Percentiles rank a stretch among this genome's conserved stretches.
Conservation (phyloP, 2,113 vertebrate genomes). For the Rhinolophus ferrumequinum region DNA sequence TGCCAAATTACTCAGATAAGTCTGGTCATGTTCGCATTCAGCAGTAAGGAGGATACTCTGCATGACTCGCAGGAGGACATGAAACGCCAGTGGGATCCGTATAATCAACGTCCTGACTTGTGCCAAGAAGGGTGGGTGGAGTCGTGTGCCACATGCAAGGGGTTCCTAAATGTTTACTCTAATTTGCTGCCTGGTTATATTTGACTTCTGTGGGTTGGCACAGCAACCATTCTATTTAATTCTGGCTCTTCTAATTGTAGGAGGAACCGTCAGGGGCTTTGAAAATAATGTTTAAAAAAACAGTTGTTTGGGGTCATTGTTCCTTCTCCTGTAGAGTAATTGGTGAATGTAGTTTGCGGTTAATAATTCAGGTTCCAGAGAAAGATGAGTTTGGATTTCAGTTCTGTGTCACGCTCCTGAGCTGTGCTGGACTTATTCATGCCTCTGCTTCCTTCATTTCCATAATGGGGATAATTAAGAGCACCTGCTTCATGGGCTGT, state of each 20-base stretch:
- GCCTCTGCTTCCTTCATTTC: conserved; percentile 20
- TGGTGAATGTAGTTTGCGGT: conserved; percentile 26
- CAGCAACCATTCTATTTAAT: conserved; percentile 85
- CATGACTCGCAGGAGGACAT: conserved; percentile 83
- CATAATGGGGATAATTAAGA: neutral
- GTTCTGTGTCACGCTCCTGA: neutral
- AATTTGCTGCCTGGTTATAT: conserved; percentile 91
- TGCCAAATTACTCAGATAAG: conserved; percentile 83
- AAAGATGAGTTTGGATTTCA: conserved; percentile 36
- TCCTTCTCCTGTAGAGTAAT: conserved; percentile 70
- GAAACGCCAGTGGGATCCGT: conserved; percentile 88
- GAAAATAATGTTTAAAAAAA: conserved; percentile 73
- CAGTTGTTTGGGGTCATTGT: conserved; percentile 75
- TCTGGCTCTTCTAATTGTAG: conserved; percentile 84
- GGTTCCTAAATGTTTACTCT: conserved; percentile 96
- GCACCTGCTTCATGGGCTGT: neutral
- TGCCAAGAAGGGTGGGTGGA: conserved; percentile 93
- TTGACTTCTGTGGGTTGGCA: conserved; percentile 94
- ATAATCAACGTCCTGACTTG: conserved; percentile 89
- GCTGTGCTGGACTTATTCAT: neutral
- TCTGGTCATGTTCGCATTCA: conserved; percentile 86
- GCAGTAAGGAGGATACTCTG: conserved; percentile 82
- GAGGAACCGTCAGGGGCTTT: conserved; percentile 80
- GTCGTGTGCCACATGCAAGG: conserved; percentile 92
- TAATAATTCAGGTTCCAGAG: neutral